Percentiles rank a stretch among this genome's conserved stretches.
phyloP scores from a whole-genome alignment of 2,797 vertebrate genomes.

The Anomalospiza imberbis region DNA sequence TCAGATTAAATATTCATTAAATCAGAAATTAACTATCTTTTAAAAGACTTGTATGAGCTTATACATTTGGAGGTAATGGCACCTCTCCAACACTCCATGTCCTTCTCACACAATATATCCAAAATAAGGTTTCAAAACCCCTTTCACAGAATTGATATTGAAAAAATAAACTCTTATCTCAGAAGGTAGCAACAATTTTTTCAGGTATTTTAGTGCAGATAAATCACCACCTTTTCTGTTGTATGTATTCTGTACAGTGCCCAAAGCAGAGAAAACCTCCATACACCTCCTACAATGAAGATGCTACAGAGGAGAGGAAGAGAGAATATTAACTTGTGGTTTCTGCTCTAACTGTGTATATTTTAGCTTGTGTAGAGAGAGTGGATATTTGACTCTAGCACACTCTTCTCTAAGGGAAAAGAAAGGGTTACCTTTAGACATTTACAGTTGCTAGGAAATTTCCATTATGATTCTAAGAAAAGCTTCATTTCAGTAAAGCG shows the following conservation, averaged over 20 bases:
- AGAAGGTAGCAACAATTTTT: not conserved
- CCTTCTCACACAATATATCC: not conserved
- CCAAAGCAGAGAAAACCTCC: not conserved
- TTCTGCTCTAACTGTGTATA: not conserved
- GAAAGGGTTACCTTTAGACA: not conserved
- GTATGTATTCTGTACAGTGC: not conserved
- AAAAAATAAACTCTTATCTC: not conserved
- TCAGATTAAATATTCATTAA: not conserved
- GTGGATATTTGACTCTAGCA: not conserved
- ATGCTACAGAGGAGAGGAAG: not conserved
- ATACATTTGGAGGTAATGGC: not conserved
- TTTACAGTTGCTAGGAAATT: not conserved
- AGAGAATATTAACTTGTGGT: not conserved
- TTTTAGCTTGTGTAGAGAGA: not conserved
- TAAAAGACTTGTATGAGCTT: not conserved
- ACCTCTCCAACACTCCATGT: not conserved
- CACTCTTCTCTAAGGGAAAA: not conserved
- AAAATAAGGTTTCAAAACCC: not conserved
- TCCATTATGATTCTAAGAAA: not conserved
- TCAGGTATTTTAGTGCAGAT: not conserved
- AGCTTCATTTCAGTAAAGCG: not conserved
- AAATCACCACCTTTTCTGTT: not conserved
- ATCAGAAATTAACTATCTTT: not conserved
- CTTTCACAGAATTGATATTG: not conserved
- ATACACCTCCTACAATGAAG: not conserved